phyloP scores from a whole-genome alignment of 2,113 vertebrate species.

The Lophochroa leadbeateri region DNA sequence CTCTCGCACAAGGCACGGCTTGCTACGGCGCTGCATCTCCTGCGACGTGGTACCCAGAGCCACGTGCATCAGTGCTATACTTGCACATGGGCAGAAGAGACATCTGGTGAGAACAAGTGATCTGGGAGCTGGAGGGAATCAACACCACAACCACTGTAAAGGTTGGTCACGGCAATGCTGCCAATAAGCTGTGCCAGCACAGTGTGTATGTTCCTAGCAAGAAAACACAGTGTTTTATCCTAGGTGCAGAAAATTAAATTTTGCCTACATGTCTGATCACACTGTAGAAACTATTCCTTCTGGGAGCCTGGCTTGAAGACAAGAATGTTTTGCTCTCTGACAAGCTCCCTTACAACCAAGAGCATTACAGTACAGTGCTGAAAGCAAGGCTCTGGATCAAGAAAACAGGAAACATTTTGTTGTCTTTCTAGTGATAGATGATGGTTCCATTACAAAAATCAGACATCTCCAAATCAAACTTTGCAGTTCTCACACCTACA shows the following conservation, averaged over 20 bases:
- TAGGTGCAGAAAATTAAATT: background rate
- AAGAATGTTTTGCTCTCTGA: background rate
- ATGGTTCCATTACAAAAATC: background rate
- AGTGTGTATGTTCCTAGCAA: background rate
- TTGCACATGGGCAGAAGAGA: rapidly evolving
- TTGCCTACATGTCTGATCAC: rapidly evolving
- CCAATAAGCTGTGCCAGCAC: rapidly evolving
- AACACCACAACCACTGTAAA: background rate
- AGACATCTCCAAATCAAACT: background rate
- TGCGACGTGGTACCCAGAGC: rapidly evolving
- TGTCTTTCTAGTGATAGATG: background rate
- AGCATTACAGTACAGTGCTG: background rate
- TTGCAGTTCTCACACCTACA: background rate
- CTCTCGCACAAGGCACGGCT: rapidly evolving
- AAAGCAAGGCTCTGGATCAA: background rate
- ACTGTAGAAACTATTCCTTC: background rate
- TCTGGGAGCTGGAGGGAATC: background rate
- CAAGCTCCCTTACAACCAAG: background rate
- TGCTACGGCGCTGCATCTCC: rapidly evolving
- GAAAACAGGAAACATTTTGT: background rate
- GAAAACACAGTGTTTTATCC: background rate
- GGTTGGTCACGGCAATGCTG: background rate
- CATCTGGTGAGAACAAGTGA: background rate
- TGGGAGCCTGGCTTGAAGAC: background rate
- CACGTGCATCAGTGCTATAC: rapidly evolving